A percentile compares a stretch with the other conserved stretches of the same genome.
Conservation (phyloP, 2,797 vertebrate genomes). For the Buphagus erythrorhynchus region DNA sequence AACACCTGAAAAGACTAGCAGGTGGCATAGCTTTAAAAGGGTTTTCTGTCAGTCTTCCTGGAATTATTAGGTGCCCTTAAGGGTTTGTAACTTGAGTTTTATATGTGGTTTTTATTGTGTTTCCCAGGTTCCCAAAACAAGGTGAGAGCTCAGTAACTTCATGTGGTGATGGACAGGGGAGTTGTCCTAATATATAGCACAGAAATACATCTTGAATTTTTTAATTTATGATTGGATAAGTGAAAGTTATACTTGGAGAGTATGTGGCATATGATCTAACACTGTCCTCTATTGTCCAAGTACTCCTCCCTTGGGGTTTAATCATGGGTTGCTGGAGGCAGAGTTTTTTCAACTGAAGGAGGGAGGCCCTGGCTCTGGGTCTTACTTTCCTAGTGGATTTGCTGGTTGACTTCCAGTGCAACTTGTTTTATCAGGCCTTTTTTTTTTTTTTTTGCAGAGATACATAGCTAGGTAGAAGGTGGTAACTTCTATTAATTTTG, state of each 20-base stretch:
- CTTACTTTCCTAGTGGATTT: background rate
- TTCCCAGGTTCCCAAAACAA: background rate
- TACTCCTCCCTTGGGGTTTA: slow-evolving; percentile 9
- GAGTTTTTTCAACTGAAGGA: background rate
- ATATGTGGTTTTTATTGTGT: background rate
- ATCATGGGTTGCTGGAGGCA: slow-evolving; percentile 7
- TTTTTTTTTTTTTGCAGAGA: background rate
- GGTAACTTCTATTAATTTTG: background rate
- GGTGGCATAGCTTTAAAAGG: background rate
- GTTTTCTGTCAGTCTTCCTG: slow-evolving; percentile 27
- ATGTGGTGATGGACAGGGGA: background rate
- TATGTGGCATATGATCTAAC: background rate
- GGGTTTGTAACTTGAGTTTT: slow-evolving; percentile 20
- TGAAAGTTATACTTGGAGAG: background rate
- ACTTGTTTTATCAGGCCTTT: background rate
- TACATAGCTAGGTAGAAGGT: background rate
- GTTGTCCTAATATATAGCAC: background rate
- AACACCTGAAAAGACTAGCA: background rate
- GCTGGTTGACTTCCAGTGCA: background rate
- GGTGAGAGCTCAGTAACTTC: background rate
- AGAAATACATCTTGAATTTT: background rate
- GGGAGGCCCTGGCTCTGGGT: background rate
- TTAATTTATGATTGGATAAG: background rate
- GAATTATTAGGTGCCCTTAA: slow-evolving; percentile 25
- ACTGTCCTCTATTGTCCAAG: background rate